These are phyloP conservation scores for Synchiropus splendidus DNA, from an alignment of 2,113 vertebrate species.

Conservation along the genomic window DNA sequence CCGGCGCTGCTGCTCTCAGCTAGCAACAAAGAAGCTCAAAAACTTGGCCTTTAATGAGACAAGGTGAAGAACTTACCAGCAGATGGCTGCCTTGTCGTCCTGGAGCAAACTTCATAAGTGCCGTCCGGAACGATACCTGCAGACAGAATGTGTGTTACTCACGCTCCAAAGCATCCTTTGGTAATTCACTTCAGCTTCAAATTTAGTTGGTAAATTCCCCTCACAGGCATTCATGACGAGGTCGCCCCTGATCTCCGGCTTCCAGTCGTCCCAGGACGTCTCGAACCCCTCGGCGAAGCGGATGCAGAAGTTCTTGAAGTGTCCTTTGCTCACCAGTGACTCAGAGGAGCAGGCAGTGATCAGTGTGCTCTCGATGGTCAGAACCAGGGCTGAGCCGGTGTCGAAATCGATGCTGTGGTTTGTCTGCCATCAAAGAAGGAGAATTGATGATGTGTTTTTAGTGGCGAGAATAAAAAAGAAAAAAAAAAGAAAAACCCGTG, in stretches of 20 bases:
- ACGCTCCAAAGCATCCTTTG: too few relatives aligned
- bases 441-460: constrained; percentile 8
- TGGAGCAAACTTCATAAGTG: constrained; percentile 96
- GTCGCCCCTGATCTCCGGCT: constrained; percentile 86
- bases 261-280: constrained; percentile 98
- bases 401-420: constrained; percentile 90
- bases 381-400: constrained; percentile 89
- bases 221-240: constrained; percentile 97
- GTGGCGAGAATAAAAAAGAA: not conserved
- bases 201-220: constrained; percentile 33
- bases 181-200: too few relatives aligned
- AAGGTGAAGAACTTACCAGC: constrained; percentile 69
- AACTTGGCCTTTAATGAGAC: too few relatives aligned
- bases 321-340: constrained; percentile 96
- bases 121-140: constrained; percentile 95
- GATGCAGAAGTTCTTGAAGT: constrained; percentile 98
- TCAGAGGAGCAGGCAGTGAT: constrained; percentile 98
- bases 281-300: constrained; percentile 98
- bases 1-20: constrained; percentile 94
- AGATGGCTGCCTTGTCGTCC: constrained; percentile 88
- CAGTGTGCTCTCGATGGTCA: constrained; percentile 95
- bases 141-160: constrained; percentile 6
- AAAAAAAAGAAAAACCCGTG: constrained; percentile 6
- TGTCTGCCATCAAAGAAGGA: constrained; percentile 60
- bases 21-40: not conserved